Evolutionary conservation across 2,888 invertebrate genomes (phyloP).

Genomic region (Melipona beecheii): DNA sequence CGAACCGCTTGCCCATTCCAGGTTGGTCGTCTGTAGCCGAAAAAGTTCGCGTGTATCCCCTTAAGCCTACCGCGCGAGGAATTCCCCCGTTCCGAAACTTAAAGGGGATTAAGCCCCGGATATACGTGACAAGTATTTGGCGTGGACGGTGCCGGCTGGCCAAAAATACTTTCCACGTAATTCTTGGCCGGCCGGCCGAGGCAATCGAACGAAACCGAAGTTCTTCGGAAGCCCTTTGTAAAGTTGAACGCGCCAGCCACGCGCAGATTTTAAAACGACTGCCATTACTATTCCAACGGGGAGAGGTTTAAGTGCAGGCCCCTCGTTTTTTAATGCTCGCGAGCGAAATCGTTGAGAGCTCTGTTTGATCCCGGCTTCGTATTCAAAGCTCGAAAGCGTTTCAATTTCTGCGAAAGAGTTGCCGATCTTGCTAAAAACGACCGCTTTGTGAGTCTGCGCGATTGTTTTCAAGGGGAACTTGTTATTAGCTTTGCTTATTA

Average conservation of each 20-base stretch:
- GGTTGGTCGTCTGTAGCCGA: background rate
- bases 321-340: background rate
- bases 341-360: background rate
- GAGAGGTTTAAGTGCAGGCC: background rate
- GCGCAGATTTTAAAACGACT: constrained; percentile 25
- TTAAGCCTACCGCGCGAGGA: constrained; percentile 28
- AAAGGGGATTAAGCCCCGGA: constrained; percentile 53
- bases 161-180: constrained; percentile 48
- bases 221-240: constrained; percentile 15
- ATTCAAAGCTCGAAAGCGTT: background rate
- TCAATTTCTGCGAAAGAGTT: background rate
- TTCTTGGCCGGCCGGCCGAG: constrained; percentile 23
- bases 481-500: background rate
- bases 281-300: constrained; percentile 8
- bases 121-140: constrained; percentile 64
- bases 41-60: constrained; percentile 36
- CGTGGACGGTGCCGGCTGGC: constrained; percentile 32
- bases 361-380: background rate
- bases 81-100: constrained; percentile 45
- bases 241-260: constrained; percentile 29
- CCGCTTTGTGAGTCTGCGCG: background rate
- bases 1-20: background rate
- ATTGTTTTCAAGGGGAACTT: background rate
- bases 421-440: background rate
- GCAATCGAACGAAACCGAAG: constrained; percentile 19